Evolutionary conservation across 2,888 invertebrate species (phyloP).

Genomic region (Euplagia quadripunctaria): DNA sequence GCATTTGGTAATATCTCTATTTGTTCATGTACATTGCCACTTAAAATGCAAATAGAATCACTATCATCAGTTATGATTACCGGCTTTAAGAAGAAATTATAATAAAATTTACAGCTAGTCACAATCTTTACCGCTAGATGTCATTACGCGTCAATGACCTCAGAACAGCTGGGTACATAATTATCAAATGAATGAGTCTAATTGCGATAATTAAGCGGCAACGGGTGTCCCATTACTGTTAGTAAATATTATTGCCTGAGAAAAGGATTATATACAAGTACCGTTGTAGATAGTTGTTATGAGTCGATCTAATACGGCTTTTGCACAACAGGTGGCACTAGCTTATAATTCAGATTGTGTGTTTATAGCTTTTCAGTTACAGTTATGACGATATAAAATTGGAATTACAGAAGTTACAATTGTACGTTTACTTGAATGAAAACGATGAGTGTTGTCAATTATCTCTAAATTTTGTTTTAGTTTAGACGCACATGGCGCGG

Average conservation of each 20-base stretch:
- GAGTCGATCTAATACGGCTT: conserved; percentile 64
- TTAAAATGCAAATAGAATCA: conserved; percentile 20
- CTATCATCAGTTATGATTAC: conserved; percentile 9
- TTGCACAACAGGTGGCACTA: conserved; percentile 68
- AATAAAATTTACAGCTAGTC: conserved; percentile 40
- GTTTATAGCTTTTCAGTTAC: not conserved
- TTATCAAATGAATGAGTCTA: conserved; percentile 53
- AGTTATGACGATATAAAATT: not conserved
- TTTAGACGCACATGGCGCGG: no score
- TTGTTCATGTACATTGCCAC: conserved; percentile 3
- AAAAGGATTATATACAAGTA: conserved; percentile 58
- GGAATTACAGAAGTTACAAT: not conserved
- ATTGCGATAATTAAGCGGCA: conserved; percentile 59
- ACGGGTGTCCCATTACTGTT: conserved; percentile 53
- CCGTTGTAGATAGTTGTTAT: conserved; percentile 64
- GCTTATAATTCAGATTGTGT: not conserved
- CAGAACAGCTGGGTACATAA: conserved; percentile 38
- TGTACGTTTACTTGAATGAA: not conserved
- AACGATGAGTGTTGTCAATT: not conserved
- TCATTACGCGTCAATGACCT: conserved; percentile 52
- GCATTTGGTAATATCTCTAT: conserved; percentile 35
- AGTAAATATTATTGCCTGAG: conserved; percentile 45
- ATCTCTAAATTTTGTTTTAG: no score
- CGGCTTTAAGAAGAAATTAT: conserved; percentile 22
- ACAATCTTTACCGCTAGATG: conserved; percentile 59